A percentile compares a stretch with the other conserved stretches of the same genome.
Conservation (phyloP, 2,113 vertebrate species). For the Empidonax alnorum region DNA sequence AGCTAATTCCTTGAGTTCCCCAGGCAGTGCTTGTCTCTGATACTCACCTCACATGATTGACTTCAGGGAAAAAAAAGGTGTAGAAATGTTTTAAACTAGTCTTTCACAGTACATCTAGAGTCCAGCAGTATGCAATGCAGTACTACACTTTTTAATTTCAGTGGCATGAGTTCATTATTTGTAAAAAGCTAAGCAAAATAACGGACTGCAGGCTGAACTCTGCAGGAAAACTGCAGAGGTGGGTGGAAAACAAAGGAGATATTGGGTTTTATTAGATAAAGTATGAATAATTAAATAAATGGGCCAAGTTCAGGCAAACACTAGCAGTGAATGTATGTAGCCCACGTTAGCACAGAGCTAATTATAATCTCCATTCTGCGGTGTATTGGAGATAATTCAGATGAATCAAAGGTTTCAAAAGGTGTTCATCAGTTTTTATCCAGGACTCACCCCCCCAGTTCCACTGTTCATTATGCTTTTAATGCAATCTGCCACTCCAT, state of each 20-base stretch:
- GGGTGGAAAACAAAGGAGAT: neutral
- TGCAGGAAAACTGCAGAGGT: neutral
- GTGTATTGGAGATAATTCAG: neutral
- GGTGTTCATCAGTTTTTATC: neutral
- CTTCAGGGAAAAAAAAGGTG: neutral
- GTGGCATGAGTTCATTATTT: neutral
- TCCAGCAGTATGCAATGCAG: neutral
- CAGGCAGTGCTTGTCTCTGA: neutral
- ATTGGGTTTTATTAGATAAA: neutral
- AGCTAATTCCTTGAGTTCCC: neutral
- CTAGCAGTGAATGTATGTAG: neutral
- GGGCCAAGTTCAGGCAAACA: neutral
- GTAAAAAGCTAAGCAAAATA: neutral
- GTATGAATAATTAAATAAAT: neutral
- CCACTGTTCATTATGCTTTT: neutral
- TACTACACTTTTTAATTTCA: neutral
- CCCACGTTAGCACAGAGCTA: neutral
- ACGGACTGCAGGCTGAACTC: neutral
- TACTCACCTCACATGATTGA: neutral
- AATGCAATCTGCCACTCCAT: neutral
- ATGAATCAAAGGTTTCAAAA: neutral
- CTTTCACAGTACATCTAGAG: neutral
- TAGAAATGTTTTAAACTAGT: neutral
- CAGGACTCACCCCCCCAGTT: fast-evolving
- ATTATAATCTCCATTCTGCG: neutral